phyloP scores from a whole-genome alignment of 2,888 invertebrate genomes.

The Eledona agricola region DNA sequence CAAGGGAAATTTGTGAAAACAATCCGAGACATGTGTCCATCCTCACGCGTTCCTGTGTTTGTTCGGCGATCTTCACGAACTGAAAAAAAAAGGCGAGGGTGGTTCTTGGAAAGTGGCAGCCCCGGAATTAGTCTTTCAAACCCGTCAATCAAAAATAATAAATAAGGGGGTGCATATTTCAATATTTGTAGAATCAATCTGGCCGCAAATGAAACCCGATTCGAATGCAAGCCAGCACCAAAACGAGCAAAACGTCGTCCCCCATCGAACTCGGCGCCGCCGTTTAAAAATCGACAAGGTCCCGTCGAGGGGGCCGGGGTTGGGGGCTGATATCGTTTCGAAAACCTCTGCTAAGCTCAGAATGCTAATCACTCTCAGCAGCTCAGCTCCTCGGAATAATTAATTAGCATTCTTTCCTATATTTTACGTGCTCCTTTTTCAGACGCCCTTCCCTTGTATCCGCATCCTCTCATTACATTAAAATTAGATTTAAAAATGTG shows the following conservation, averaged over 20 bases:
- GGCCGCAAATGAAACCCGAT: conserved; percentile 57
- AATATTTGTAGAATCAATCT: conserved; percentile 61
- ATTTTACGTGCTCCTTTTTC: conserved; percentile 61
- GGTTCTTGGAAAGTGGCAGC: too few species aligned
- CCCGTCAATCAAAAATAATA: conserved; percentile 61
- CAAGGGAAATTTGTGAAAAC: too few species aligned
- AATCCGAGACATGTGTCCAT: too few species aligned
- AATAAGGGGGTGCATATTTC: conserved; percentile 62
- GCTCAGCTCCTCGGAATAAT: conserved; percentile 66
- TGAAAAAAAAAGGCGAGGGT: too few species aligned
- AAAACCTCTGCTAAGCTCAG: conserved; percentile 39
- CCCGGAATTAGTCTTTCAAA: conserved; percentile 53
- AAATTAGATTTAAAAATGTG: conserved; percentile 61
- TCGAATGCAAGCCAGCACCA: conserved; percentile 39
- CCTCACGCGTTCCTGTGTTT: too few species aligned
- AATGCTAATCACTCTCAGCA: conserved; percentile 50
- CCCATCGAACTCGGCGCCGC: conserved; percentile 23
- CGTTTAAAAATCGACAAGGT: conserved; percentile 37
- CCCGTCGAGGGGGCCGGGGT: conserved; percentile 10
- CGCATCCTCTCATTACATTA: conserved; percentile 57
- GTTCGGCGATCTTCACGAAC: too few species aligned
- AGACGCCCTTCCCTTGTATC: conserved; percentile 51
- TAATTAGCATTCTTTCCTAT: conserved; percentile 69
- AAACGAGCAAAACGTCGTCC: conserved; percentile 29
- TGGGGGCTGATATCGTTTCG: conserved; percentile 29